Percentiles rank a stretch among this genome's conserved stretches.
Evolutionary conservation across 2,113 vertebrate species (phyloP).

Genomic region (Cyanistes caeruleus): DNA sequence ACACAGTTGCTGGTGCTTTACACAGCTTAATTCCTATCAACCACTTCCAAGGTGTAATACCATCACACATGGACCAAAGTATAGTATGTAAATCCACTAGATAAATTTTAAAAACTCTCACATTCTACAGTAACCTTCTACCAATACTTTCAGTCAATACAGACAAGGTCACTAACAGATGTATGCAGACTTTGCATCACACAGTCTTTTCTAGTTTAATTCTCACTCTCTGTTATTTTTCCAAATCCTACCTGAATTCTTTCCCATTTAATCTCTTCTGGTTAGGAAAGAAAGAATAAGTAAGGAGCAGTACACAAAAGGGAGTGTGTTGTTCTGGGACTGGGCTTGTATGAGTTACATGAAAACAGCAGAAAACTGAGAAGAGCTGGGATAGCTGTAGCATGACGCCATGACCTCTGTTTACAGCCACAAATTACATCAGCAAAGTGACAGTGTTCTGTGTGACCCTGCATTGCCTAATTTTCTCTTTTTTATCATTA

Average conservation of each 20-base stretch:
- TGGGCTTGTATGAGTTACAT: not conserved
- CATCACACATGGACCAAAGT: not conserved
- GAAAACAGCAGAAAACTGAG: not conserved
- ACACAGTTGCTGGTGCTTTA: not conserved
- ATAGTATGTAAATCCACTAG: not conserved
- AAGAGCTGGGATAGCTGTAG: not conserved
- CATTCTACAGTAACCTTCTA: not conserved
- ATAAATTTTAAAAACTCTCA: not conserved
- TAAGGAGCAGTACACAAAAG: not conserved
- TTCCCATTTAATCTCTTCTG: not conserved
- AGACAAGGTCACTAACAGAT: fast-evolving
- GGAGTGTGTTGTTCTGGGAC: not conserved
- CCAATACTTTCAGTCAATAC: not conserved
- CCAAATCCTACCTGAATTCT: not conserved
- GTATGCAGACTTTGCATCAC: not conserved
- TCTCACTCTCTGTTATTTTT: not conserved
- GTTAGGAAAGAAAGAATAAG: not conserved
- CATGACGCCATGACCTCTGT: not conserved
- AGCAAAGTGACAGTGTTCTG: not conserved
- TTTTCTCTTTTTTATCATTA: not conserved
- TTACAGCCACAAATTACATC: not conserved
- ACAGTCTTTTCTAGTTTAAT: not conserved
- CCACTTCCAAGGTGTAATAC: not conserved
- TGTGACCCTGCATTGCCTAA: not conserved
- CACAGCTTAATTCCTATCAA: not conserved